Base-by-base conservation (phyloP, 2,888 invertebrate species). In the Glaucopsyche alexis region DNA sequence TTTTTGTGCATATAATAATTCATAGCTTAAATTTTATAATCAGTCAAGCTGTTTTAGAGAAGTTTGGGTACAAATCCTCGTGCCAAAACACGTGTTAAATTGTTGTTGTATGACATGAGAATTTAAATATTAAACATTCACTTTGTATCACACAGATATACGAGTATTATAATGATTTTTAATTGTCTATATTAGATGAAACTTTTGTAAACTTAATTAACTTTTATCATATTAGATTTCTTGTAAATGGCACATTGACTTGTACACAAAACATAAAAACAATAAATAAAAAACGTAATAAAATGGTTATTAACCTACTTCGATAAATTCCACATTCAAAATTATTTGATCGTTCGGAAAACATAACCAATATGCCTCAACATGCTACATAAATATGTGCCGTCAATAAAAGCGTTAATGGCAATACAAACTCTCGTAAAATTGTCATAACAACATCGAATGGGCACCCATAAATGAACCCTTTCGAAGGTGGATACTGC, bases 361-460 rank as follows among this genome's bases (percentile, higher is more conserved):
- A 60, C 64, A 77, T 77, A 77, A 77, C 73, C 74, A 74, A 74
- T 74, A 73, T 55, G 73, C 73, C 71, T 72, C 87, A 87, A 84
- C 85, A 86, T 85, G 83, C 82, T 42, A 85, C 84, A 88, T 88
- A 87, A 88, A 85, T 71, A 86, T 85, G 84, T 81, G 47, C 66
- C 71, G 71, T 74, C 76, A 76, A 76, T 76, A 77, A 74, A 19
- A 47, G 13, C 83, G 83, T 82, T 85, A 87, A 87, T 85, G 84
- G 81, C 83, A 80, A 72, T 82, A 79, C 81, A 81, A 86, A 81
- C 81, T 82, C 79, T 83, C 87, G 86, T 91, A 91, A 91, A 91
- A 89, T 84, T 87, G 88, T 88, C 86, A 88, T 89, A 89, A 90
- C 82, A 81, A 83, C 83, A 88, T 89, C 88, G 89, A 90, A 90